Percentiles rank a stretch among this genome's conserved stretches.
Conservation (phyloP, 1,140 invertebrate genomes). For the Lycorma delicatula region DNA sequence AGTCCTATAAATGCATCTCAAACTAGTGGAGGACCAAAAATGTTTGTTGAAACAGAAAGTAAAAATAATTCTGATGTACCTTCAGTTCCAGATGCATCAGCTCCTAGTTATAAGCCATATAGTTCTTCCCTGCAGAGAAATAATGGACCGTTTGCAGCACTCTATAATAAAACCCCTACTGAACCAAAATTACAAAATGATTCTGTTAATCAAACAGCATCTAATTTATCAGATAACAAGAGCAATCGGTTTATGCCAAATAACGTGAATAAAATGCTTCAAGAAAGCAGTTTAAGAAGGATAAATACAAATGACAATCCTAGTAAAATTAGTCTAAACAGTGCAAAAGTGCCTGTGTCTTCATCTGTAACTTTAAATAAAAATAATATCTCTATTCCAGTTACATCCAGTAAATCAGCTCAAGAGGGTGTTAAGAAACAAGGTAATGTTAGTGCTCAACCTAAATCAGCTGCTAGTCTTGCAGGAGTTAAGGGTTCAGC, state of each 20-base stretch:
- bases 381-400: too few species aligned
- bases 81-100: slow-evolving; percentile 14
- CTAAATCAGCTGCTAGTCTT: too few species aligned
- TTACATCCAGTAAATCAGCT: too few species aligned
- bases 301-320: slow-evolving; percentile 39
- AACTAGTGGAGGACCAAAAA: slow-evolving; percentile 9
- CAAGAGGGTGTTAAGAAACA: too few species aligned
- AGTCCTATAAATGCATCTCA: slow-evolving; percentile 47
- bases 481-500: not conserved
- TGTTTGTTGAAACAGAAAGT: slow-evolving; percentile 20
- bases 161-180: slow-evolving; percentile 27
- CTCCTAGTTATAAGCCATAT: slow-evolving; percentile 33
- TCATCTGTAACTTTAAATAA: not conserved
- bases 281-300: slow-evolving; percentile 38
- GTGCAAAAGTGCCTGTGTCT: not conserved
- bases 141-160: slow-evolving; percentile 32
- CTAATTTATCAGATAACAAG: slow-evolving; percentile 22
- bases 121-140: slow-evolving; percentile 32
- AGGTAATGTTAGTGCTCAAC: too few species aligned
- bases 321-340: not conserved
- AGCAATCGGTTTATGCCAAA: slow-evolving; percentile 36
- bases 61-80: slow-evolving; percentile 12
- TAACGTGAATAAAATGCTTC: slow-evolving; percentile 34
- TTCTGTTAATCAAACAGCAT: slow-evolving; percentile 12
- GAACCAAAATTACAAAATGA: slow-evolving; percentile 12